Percentiles rank a stretch among this genome's conserved stretches.
phyloP scores from a whole-genome alignment of 2,888 invertebrate species.

The Autographa pulchrina region DNA sequence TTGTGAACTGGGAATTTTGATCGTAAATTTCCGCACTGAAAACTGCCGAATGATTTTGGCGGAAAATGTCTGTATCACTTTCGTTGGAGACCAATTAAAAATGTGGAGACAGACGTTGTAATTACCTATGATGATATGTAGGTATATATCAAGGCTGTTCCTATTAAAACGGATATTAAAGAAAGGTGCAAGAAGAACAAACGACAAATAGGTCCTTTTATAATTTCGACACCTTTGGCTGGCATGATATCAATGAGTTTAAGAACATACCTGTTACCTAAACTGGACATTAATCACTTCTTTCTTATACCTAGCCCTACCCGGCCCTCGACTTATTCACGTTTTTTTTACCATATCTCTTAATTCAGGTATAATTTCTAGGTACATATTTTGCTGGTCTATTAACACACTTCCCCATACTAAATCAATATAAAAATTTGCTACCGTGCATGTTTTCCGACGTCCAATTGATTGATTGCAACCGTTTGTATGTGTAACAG shows the following conservation, averaged over 20 bases:
- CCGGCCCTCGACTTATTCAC: too few species aligned
- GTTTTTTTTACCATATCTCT: too few species aligned
- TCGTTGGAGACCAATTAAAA: slow-evolving; percentile 2
- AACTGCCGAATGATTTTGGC: slow-evolving; percentile 17
- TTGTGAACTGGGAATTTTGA: slow-evolving; percentile 27
- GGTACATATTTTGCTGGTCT: too few species aligned
- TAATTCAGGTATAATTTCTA: too few species aligned
- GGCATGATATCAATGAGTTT: too few species aligned
- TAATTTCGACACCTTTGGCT: too few species aligned
- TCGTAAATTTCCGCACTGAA: slow-evolving; percentile 50
- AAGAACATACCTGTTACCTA: too few species aligned
- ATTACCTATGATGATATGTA: background rate
- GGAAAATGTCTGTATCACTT: slow-evolving; percentile 3
- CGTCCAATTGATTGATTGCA: background rate
- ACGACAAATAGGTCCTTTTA: too few species aligned
- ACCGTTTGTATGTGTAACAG: background rate
- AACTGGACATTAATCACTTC: too few species aligned
- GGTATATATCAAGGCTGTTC: background rate
- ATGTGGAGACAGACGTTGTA: background rate
- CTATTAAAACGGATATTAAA: too few species aligned
- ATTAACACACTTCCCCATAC: slow-evolving; percentile 7
- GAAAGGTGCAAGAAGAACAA: too few species aligned
- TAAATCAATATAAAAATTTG: slow-evolving; percentile 13
- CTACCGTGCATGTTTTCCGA: slow-evolving; percentile 5
- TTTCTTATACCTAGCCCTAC: too few species aligned